Conservation (phyloP, 2,797 vertebrate genomes). For the Pseudomugil gertrudae region DNA sequence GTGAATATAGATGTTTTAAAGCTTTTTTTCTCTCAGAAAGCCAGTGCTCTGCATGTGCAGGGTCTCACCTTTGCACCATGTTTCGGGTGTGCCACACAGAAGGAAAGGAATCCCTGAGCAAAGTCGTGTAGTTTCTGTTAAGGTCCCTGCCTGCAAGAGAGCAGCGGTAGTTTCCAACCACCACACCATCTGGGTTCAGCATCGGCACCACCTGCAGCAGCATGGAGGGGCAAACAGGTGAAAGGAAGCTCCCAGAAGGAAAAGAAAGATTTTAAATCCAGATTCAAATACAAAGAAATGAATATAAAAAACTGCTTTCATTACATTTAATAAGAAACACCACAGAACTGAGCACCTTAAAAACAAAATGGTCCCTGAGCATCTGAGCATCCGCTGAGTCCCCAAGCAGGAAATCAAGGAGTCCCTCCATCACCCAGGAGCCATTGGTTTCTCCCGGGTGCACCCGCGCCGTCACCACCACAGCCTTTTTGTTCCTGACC, state of each 20-base stretch:
- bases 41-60: neutral
- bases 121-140: constrained; percentile 88
- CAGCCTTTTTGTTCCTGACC: constrained; percentile 79
- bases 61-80: constrained; percentile 89
- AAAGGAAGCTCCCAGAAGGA: neutral
- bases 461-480: constrained; percentile 89
- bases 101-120: constrained; percentile 85
- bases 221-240: neutral
- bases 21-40: neutral
- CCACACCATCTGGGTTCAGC: constrained; percentile 94
- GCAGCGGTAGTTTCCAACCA: constrained; percentile 95
- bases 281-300: neutral
- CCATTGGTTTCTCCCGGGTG: constrained; percentile 91
- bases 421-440: constrained; percentile 95
- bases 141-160: constrained; percentile 90
- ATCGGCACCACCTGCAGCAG: constrained; percentile 87
- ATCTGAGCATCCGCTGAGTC: constrained; percentile 85
- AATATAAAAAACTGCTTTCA: neutral
- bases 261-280: neutral
- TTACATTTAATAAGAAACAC: neutral
- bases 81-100: constrained; percentile 88
- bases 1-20: neutral
- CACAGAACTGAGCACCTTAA: constrained; percentile 79
- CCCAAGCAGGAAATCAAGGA: constrained; percentile 90
- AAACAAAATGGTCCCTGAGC: constrained; percentile 89